These are phyloP conservation scores for Drosophila jambulina DNA, from an alignment of 1,140 invertebrate genomes.

Conservation along the genomic window DNA sequence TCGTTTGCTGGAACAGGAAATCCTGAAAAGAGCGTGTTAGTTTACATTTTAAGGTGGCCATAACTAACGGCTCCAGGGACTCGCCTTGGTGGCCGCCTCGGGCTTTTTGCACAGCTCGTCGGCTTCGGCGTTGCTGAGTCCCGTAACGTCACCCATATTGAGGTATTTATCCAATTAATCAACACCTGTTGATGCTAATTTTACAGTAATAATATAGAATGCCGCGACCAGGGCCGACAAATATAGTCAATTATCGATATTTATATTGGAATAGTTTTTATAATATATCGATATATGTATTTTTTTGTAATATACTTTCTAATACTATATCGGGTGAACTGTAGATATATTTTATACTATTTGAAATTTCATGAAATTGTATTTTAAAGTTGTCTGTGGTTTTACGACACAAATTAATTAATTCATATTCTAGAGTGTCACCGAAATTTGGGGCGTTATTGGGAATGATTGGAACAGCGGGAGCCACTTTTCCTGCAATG, in stretches of 20 bases:
- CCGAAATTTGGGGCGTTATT: too few relatives aligned
- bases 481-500: too few relatives aligned
- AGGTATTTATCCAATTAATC: slow-evolving; percentile 16
- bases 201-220: neutral
- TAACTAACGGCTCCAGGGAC: neutral
- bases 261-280: neutral
- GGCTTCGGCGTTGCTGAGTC: slow-evolving; percentile 88
- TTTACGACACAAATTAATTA: too few relatives aligned
- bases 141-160: slow-evolving; percentile 87
- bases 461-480: too few relatives aligned
- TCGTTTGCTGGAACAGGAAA: slow-evolving; percentile 97
- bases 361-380: too few relatives aligned
- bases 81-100: slow-evolving; percentile 88
- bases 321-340: too few relatives aligned
- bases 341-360: too few relatives aligned
- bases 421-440: too few relatives aligned
- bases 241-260: neutral
- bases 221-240: slow-evolving; percentile 8
- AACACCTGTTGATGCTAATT: slow-evolving; percentile 42
- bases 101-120: slow-evolving; percentile 88
- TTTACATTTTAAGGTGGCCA: too few relatives aligned
- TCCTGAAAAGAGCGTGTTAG: slow-evolving; percentile 86
- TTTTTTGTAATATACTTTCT: too few relatives aligned
- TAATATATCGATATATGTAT: neutral
- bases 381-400: too few relatives aligned